phyloP scores from a whole-genome alignment of 2,888 invertebrate genomes.

The Craniophora ligustri region DNA sequence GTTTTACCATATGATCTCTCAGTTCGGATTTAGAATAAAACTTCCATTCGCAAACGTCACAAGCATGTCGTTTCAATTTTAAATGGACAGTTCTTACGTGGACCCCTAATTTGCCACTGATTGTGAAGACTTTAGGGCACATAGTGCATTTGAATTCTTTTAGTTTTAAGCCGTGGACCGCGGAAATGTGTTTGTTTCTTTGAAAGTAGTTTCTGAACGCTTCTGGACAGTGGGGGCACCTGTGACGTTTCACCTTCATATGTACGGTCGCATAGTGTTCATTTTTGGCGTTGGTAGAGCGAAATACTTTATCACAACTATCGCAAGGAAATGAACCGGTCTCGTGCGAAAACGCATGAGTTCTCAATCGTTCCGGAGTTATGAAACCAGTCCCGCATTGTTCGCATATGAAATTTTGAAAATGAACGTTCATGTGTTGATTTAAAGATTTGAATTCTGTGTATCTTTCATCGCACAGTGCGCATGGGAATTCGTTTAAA shows the following conservation, averaged over 20 bases:
- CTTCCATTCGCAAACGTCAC: slow-evolving; percentile 85
- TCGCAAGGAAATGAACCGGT: slow-evolving; percentile 79
- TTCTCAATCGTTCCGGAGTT: slow-evolving; percentile 75
- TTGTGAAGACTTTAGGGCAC: slow-evolving; percentile 77
- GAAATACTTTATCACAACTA: slow-evolving; percentile 83
- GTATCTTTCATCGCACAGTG: slow-evolving; percentile 69
- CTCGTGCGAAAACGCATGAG: slow-evolving; percentile 77
- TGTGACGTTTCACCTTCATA: slow-evolving; percentile 78
- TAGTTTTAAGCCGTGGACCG: slow-evolving; percentile 75
- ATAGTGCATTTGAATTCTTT: slow-evolving; percentile 80
- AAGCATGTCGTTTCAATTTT: slow-evolving; percentile 79
- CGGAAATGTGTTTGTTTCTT: slow-evolving; percentile 77
- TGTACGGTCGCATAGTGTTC: slow-evolving; percentile 85
- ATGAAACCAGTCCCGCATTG: slow-evolving; percentile 81
- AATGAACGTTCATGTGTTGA: slow-evolving; percentile 84
- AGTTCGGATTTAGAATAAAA: slow-evolving; percentile 87
- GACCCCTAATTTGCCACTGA: slow-evolving; percentile 77
- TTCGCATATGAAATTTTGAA: slow-evolving; percentile 82
- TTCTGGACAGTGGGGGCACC: slow-evolving; percentile 80
- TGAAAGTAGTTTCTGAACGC: slow-evolving; percentile 81
- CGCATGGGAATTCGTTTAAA: slow-evolving; percentile 69
- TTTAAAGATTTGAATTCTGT: slow-evolving; percentile 78
- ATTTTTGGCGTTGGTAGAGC: slow-evolving; percentile 80
- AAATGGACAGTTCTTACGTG: slow-evolving; percentile 81
- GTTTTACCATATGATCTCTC: slow-evolving; percentile 87